Evolutionary conservation across 2,113 vertebrate genomes (phyloP), one percentile per base, ranked within the genome.

Genomic region (Grantiella picta): DNA sequence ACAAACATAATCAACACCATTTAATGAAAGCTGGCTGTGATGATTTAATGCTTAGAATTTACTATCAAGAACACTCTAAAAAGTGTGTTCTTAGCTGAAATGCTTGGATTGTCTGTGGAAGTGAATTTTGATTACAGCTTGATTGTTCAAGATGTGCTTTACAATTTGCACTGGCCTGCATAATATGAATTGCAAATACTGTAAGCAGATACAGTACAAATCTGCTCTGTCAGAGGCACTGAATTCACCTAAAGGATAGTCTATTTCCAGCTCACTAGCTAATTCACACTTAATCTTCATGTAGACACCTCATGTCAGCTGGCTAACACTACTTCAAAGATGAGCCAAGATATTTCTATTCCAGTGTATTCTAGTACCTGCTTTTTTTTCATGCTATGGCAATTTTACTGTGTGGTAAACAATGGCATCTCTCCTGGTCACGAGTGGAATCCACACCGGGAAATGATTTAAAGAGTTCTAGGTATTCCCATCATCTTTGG

Each of bases 131-230:
- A 65, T 96, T 89, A 50, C 33, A 57, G 33, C 25, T 82, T 96
- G 77, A 90, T 88, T 94, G 84, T 92, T 90, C 27, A 72, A 95
- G 57, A 84, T 59, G 33, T 69, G 33, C 42, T 89, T 80, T 78
- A 85, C n/a, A 90, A 29, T 94, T 92, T 82, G 19, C 61, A 54
- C 49, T 80, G 47, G 29, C 16, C 84, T 85, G 69, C 42, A 53
- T 72, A 82, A 73, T 89, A 88, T 91, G 78, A 92, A 77, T 90
- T 85, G 57, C 90, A 88, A 91, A 87, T 87, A 80, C 8, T 57
- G 7, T 56, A 57, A 91, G 80, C 31, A 75, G 12, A 49, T 53
- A 57, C 45, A 87, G 9, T 45, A 89, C 40, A 92, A 68, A 76
- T 60, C 35, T 68, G 5, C 45, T 87, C 49, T 75, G 61, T 72